These are phyloP conservation scores for Branchinecta lynchi DNA, from an alignment of 1,140 invertebrate genomes.

Conservation along the genomic window DNA sequence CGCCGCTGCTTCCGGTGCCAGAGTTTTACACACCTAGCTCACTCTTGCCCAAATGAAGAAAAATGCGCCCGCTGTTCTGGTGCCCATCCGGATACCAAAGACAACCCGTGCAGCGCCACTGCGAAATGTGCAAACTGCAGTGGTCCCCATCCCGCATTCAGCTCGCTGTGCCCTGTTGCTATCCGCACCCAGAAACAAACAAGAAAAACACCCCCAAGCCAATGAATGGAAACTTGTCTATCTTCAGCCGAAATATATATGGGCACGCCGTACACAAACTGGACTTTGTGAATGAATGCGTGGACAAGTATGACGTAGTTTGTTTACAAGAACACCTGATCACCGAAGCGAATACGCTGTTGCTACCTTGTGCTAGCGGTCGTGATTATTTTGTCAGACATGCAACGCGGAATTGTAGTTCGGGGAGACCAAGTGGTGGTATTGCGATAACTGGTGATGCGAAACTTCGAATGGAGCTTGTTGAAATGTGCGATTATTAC, in stretches of 20 bases:
- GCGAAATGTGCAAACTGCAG: neutral
- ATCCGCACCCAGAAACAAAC: slow-evolving; percentile 1
- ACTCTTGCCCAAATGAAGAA: slow-evolving; percentile 5
- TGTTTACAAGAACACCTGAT: slow-evolving; percentile 6
- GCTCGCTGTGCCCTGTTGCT: slow-evolving; percentile 8
- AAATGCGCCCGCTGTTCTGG: slow-evolving; percentile 4
- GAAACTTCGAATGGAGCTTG: slow-evolving; percentile 1
- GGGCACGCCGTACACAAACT: neutral
- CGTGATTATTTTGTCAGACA: slow-evolving; percentile 6
- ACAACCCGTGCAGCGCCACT: neutral
- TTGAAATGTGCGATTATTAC: slow-evolving; percentile 1
- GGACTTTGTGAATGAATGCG: slow-evolving; percentile 5
- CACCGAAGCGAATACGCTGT: slow-evolving; percentile 5
- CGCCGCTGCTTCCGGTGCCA: neutral
- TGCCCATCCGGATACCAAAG: neutral
- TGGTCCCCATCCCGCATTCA: neutral
- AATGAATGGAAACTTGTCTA: slow-evolving; percentile 10
- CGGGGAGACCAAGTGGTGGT: neutral
- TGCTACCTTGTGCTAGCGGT: slow-evolving; percentile 3
- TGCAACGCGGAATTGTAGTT: neutral
- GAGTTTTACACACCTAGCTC: slow-evolving; percentile 5
- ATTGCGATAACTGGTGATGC: neutral
- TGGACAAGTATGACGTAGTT: neutral
- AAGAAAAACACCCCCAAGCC: neutral
- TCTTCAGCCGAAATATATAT: neutral